These are phyloP conservation scores for Perizoma affinitatum DNA, from an alignment of 2,888 invertebrate genomes.

Conservation along the genomic window DNA sequence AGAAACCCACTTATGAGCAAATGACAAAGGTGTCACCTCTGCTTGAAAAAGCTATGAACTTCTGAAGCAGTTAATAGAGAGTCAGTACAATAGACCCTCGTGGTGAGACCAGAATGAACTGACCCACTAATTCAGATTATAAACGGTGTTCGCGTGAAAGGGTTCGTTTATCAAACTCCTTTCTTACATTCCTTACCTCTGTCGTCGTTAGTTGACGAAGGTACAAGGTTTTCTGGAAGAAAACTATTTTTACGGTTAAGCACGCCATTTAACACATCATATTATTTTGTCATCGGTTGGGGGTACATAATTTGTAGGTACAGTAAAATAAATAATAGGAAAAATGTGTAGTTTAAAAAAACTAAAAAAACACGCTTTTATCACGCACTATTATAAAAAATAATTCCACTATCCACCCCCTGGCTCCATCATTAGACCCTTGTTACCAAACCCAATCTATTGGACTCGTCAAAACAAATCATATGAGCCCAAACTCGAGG, in stretches of 20 bases:
- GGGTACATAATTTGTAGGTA: no score
- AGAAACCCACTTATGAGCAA: slow-evolving; percentile 57
- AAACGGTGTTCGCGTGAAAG: slow-evolving; percentile 61
- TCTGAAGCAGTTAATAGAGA: slow-evolving; percentile 80
- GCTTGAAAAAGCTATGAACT: slow-evolving; percentile 78
- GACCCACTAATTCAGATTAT: slow-evolving; percentile 69
- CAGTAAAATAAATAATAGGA: no score
- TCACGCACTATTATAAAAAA: no score
- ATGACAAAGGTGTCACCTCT: slow-evolving; percentile 63
- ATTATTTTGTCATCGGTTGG: no score
- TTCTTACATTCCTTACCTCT: slow-evolving; percentile 49
- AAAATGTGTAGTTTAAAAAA: no score
- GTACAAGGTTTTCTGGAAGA: not conserved
- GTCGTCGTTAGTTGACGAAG: slow-evolving; percentile 45
- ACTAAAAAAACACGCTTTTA: no score
- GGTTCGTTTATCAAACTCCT: slow-evolving; percentile 54
- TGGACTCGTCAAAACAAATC: no score
- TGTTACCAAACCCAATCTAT: no score
- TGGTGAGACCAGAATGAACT: slow-evolving; percentile 62
- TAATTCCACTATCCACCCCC: no score
- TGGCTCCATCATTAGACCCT: no score
- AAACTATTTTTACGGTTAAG: not conserved
- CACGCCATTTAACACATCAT: no score
- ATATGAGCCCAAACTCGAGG: no score
- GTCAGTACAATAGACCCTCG: slow-evolving; percentile 62